Evolutionary conservation across 2,888 invertebrate species (phyloP), one percentile per base, ranked within the genome.

Genomic region (Tetragonisca angustula): DNA sequence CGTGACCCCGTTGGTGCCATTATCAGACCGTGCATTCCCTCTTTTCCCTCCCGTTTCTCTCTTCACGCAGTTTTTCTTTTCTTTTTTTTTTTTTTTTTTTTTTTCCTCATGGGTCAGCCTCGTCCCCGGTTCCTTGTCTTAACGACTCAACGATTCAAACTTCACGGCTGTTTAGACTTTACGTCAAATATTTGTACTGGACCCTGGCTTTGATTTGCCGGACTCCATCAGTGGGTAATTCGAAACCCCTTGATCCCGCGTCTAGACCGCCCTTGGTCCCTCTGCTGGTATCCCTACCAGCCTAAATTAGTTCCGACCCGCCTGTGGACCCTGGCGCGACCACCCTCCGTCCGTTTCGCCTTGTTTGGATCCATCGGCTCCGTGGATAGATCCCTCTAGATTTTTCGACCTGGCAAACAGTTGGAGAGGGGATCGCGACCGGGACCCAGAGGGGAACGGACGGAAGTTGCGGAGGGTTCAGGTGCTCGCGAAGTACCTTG

Each of bases 141-240:
- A 50, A 65, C n/a, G 21, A 9, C 59, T 49, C 52, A n/a, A n/a
- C n/a, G 27, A 54, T 36, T 32, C 49, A n/a, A 64, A 49, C 36
- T 73, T 49, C 32, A 36, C 21, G 52, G 24, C 27, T 65, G 74
- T 70, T 70, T 62, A 71, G 67, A 75, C 71, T 50, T 36, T 61
- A 71, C 56, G 69, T 54, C 71, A 83, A 83, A 83, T 76, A 76
- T 83, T 83, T 76, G 82, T 81, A 67, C 70, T n/a, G 82, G 67
- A 71, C 67, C 71, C 32, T 13, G 49, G 65, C 61, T 72, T 71
- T 81, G 71, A 81, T 76, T 83, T 71, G 52, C 59, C 82, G 32
- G 50, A 27, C 70, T 17, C 67, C 70, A n/a, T 61, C 64, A 61
- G 17, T 59, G 43, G 52, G 81, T 75, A 82, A 82, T 70, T 54